Evolutionary conservation across 2,888 invertebrate species (phyloP).

Genomic region (Automeris io): DNA sequence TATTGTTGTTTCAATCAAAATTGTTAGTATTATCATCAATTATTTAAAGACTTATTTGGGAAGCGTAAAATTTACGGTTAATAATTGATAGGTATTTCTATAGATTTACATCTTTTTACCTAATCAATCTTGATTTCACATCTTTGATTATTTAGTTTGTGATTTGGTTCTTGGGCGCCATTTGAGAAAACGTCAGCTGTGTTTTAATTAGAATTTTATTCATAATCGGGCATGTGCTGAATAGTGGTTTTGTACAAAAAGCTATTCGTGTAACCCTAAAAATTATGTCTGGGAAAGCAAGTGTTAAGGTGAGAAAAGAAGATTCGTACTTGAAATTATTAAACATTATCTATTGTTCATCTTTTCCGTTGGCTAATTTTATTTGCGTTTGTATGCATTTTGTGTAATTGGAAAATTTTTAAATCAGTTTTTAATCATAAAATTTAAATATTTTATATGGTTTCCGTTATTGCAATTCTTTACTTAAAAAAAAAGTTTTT

Average conservation of each 20-base stretch:
- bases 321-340: constrained; percentile 3
- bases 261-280: background rate
- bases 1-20: too few relatives aligned
- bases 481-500: background rate
- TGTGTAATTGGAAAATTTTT: too few relatives aligned
- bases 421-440: background rate
- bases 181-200: constrained; percentile 16
- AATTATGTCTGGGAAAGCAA: constrained; percentile 51
- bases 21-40: too few relatives aligned
- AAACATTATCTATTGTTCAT: constrained; percentile 47
- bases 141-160: too few relatives aligned
- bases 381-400: constrained; percentile 13
- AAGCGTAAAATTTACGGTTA: too few relatives aligned
- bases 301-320: constrained; percentile 46
- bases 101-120: too few relatives aligned
- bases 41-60: too few relatives aligned
- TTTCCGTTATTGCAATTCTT: background rate
- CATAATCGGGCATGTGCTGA: constrained; percentile 3
- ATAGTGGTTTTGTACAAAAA: background rate
- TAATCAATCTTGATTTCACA: too few relatives aligned
- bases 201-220: constrained; percentile 4
- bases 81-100: too few relatives aligned
- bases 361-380: constrained; percentile 47
- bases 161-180: constrained; percentile 13
- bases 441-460: background rate